Conservation (phyloP, 2,113 vertebrate genomes). For the Boulengeromyrus knoepffleri region DNA sequence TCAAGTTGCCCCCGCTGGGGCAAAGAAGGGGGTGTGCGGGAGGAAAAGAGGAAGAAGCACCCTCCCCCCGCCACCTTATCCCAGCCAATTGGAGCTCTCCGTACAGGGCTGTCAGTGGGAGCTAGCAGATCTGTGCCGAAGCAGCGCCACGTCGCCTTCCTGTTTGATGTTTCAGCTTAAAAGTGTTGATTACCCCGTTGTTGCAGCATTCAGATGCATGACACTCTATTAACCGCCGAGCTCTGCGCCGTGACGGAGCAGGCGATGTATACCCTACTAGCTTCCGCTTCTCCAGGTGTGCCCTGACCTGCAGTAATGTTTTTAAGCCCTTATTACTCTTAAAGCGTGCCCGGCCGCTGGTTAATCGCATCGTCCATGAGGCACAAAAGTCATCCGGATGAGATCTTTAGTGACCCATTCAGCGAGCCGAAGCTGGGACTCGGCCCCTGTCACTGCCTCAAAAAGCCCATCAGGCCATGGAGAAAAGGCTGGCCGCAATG, state of each 20-base stretch:
- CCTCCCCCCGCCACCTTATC: not conserved
- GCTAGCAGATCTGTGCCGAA: conserved; percentile 15
- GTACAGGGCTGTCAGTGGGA: conserved; percentile 19
- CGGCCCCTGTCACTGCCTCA: not conserved
- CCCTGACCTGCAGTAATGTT: not conserved
- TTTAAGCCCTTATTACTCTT: not conserved
- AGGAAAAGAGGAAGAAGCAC: not conserved
- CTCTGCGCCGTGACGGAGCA: not conserved
- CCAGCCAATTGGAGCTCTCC: not conserved
- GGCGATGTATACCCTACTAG: not conserved
- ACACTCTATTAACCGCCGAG: not conserved
- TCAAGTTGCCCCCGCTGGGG: conserved; percentile 55
- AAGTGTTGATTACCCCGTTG: conserved; percentile 21
- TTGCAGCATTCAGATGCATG: conserved; percentile 3
- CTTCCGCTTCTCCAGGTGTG: too few relatives aligned
- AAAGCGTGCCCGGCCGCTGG: not conserved
- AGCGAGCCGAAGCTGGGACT: not conserved
- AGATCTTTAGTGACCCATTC: conserved; percentile 10
- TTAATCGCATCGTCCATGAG: not conserved
- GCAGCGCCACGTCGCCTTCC: conserved; percentile 11
- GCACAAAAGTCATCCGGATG: not conserved
- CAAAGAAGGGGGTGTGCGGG: conserved; percentile 1
- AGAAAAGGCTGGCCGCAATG: not conserved
- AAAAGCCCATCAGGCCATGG: not conserved
- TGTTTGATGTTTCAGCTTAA: conserved; percentile 18